Percentiles rank a stretch among this genome's conserved stretches.
These are phyloP conservation scores for Melieria picta DNA, from an alignment of 2,888 invertebrate genomes.

Conservation along the genomic window DNA sequence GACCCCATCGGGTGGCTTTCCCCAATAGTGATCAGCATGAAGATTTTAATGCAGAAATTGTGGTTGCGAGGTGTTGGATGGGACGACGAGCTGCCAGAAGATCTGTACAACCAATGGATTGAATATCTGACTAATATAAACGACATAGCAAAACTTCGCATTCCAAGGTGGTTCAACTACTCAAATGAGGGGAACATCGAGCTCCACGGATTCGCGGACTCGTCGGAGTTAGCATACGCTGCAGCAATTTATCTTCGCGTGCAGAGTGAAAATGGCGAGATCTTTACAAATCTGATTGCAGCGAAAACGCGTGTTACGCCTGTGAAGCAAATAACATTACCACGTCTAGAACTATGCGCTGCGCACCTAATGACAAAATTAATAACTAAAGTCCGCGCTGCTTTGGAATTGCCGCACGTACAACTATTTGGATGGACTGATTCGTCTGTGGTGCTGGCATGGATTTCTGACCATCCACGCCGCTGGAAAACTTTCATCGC, in stretches of 20 bases:
- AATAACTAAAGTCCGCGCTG: too few species aligned
- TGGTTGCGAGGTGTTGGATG: neutral
- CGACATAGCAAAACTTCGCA: neutral
- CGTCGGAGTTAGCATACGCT: constrained; percentile 23
- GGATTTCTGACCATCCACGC: constrained; percentile 27
- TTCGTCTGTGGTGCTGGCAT: constrained; percentile 20
- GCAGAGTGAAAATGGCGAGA: neutral
- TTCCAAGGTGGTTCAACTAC: constrained; percentile 24
- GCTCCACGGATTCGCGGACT: constrained; percentile 22
- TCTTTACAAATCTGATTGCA: constrained; percentile 24
- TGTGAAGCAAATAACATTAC: constrained; percentile 21
- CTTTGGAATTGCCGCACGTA: too few species aligned
- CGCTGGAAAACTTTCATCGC: constrained; percentile 27
- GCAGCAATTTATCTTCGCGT: constrained; percentile 24
- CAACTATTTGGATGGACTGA: constrained; percentile 10
- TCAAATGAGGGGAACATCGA: constrained; percentile 15
- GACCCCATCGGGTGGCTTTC: neutral
- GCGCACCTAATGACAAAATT: constrained; percentile 21
- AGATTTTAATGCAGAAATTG: neutral
- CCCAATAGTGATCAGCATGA: neutral
- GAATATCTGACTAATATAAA: too few species aligned
- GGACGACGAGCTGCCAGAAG: too few species aligned
- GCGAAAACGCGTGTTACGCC: constrained; percentile 15
- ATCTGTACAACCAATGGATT: too few species aligned
- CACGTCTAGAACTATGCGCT: constrained; percentile 14